phyloP scores from a whole-genome alignment of 2,113 vertebrate species.

The Dicrurus megarhynchus region DNA sequence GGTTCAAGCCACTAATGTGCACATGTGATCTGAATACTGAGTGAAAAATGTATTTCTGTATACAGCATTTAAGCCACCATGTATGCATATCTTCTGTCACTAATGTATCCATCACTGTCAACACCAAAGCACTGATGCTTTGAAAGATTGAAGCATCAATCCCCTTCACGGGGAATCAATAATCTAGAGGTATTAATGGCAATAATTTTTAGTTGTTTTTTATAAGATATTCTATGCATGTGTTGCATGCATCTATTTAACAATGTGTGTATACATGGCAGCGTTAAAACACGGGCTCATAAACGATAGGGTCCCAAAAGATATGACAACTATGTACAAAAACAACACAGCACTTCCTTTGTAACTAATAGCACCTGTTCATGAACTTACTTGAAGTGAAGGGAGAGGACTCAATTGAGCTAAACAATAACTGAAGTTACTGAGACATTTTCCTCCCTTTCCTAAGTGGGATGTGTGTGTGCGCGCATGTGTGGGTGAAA shows the following conservation, averaged over 20 bases:
- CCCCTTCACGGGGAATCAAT: conserved; percentile 40
- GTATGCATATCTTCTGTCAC: conserved; percentile 43
- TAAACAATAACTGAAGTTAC: background rate
- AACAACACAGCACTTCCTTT: conserved; percentile 20
- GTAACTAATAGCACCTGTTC: conserved; percentile 64
- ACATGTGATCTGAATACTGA: conserved; percentile 26
- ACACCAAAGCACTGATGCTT: conserved; percentile 61
- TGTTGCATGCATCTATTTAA: conserved; percentile 67
- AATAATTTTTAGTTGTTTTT: conserved; percentile 60
- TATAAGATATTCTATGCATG: conserved; percentile 55
- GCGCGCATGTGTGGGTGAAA: background rate
- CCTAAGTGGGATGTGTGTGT: background rate
- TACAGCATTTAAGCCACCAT: conserved; percentile 51
- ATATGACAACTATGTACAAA: background rate
- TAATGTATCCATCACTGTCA: conserved; percentile 42
- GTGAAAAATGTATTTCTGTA: conserved; percentile 41
- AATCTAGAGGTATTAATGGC: conserved; percentile 56
- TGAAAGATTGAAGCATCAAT: conserved; percentile 31
- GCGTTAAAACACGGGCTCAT: background rate
- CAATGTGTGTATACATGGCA: conserved; percentile 37
- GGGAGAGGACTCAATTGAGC: conserved; percentile 12
- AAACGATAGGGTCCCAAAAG: background rate
- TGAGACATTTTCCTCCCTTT: conserved; percentile 28
- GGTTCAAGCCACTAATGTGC: conserved; percentile 19
- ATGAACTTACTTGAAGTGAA: conserved; percentile 65